Conservation (phyloP, 2,113 vertebrate genomes). For the Saccopteryx bilineata region DNA sequence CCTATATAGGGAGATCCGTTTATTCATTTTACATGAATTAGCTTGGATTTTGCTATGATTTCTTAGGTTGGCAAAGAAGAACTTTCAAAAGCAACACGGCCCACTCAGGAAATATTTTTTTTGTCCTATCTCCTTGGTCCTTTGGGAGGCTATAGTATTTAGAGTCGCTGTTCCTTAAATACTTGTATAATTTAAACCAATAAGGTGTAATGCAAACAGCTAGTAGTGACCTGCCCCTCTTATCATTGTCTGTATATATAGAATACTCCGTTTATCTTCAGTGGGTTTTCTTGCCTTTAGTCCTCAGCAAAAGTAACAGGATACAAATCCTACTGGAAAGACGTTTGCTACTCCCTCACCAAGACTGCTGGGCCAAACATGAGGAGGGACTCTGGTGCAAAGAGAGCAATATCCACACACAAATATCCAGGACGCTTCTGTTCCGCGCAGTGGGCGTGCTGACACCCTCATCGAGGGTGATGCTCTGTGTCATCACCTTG, state of each 20-base stretch:
- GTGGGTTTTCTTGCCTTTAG: background rate
- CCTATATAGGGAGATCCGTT: constrained; percentile 60
- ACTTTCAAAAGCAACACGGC: background rate
- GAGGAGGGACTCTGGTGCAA: background rate
- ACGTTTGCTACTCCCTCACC: background rate
- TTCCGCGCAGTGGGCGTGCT: background rate
- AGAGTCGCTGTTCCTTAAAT: background rate
- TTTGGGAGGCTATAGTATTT: background rate
- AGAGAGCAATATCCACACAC: background rate
- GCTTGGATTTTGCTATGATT: constrained; percentile 34
- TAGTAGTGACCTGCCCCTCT: background rate
- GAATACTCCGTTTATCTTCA: background rate
- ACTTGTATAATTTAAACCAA: background rate
- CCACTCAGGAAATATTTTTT: background rate
- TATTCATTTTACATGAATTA: constrained; percentile 64
- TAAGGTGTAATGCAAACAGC: background rate
- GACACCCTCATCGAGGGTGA: background rate
- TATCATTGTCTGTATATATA: background rate
- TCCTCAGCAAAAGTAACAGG: background rate
- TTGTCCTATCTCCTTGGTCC: background rate
- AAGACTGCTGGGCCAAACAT: background rate
- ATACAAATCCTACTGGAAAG: background rate
- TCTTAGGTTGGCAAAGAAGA: constrained; percentile 7
- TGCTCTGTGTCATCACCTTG: background rate
- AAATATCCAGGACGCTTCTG: background rate